These are phyloP conservation scores for Brenthis ino DNA, from an alignment of 2,888 invertebrate species.

Conservation along the genomic window DNA sequence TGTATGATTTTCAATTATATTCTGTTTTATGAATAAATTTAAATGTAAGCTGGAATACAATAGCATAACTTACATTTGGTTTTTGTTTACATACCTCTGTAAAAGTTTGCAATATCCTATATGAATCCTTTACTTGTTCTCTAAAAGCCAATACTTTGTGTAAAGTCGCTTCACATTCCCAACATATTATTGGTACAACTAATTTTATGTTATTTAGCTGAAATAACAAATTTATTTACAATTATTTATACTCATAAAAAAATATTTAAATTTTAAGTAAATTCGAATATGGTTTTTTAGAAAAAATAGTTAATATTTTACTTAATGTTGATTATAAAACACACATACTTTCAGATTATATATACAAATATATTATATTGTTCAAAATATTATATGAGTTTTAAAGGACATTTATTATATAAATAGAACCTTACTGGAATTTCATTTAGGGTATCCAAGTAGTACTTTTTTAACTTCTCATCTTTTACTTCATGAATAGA, in stretches of 20 bases:
- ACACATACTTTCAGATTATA: too few relatives aligned
- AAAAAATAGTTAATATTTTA: not conserved
- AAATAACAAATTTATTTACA: not conserved
- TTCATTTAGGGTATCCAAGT: slow-evolving; percentile 59
- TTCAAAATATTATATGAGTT: not conserved
- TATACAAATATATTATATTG: too few relatives aligned
- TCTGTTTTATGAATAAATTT: not conserved
- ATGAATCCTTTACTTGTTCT: slow-evolving; percentile 66
- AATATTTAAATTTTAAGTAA: too few relatives aligned
- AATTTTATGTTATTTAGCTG: slow-evolving; percentile 52
- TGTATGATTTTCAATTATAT: not conserved
- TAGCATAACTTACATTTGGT: too few relatives aligned
- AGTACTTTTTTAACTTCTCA: slow-evolving; percentile 57
- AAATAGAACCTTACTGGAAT: slow-evolving; percentile 56
- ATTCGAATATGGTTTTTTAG: too few relatives aligned
- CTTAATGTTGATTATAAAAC: not conserved
- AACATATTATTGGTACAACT: slow-evolving; percentile 54
- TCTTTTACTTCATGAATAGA: slow-evolving; percentile 53
- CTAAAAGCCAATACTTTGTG: slow-evolving; percentile 55
- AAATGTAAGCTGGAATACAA: too few relatives aligned
- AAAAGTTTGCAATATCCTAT: slow-evolving; percentile 63
- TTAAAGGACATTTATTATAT: not conserved
- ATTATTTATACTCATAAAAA: not conserved
- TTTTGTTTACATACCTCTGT: slow-evolving; percentile 54
- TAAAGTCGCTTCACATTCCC: slow-evolving; percentile 62